Evolutionary conservation across 2,113 vertebrate species (phyloP).

Genomic region (Otis tarda): DNA sequence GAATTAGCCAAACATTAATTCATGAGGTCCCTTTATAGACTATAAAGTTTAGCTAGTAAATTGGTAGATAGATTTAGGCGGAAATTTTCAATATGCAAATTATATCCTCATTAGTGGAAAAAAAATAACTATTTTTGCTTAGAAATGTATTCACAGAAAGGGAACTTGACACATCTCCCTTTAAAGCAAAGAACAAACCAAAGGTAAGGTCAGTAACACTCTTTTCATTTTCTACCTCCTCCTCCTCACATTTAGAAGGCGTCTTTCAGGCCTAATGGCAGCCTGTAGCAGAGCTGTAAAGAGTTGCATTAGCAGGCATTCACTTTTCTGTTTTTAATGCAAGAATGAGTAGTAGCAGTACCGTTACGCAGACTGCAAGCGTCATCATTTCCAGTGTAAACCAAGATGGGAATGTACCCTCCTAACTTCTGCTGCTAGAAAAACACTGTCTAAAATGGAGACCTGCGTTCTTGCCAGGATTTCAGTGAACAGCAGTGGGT

Average conservation of each 20-base stretch:
- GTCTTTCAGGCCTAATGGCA: neutral
- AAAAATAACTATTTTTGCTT: neutral
- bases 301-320: neutral
- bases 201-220: neutral
- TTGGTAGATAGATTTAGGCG: neutral
- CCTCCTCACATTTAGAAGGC: neutral
- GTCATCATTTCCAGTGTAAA: neutral
- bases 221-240: neutral
- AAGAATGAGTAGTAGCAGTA: neutral
- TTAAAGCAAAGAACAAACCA: neutral
- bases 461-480: neutral
- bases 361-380: neutral
- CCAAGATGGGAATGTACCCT: neutral
- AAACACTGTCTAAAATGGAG: neutral
- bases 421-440: neutral
- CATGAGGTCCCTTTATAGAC: neutral
- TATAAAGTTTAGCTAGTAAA: neutral
- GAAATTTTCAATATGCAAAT: neutral
- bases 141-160: neutral
- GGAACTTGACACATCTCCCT: rapidly evolving
- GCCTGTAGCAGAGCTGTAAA: neutral
- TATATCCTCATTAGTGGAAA: neutral
- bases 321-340: neutral
- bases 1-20: neutral
- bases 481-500: neutral